Evolutionary conservation across 2,113 vertebrate genomes (phyloP).

Genomic region (Indicator maculatus): DNA sequence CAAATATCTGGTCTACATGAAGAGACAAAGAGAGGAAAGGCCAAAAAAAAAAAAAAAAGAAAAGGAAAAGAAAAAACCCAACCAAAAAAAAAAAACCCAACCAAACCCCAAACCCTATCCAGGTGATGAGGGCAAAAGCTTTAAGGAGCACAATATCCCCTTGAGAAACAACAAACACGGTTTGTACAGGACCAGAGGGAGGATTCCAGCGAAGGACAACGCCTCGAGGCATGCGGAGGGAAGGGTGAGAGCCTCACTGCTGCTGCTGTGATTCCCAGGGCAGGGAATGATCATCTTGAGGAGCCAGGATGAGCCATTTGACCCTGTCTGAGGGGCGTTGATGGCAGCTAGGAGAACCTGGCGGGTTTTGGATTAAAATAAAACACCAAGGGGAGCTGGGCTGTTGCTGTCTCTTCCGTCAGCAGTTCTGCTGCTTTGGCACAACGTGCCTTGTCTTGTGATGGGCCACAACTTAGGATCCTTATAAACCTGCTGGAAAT

Average conservation of each 20-base stretch:
- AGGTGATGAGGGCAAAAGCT: slow-evolving; percentile 72
- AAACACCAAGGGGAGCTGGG: not conserved
- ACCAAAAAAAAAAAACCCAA: too few relatives aligned
- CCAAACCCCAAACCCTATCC: not conserved
- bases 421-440: not conserved
- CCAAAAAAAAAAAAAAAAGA: slow-evolving; percentile 63
- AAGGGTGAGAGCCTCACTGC: slow-evolving; percentile 7
- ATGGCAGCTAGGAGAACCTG: not conserved
- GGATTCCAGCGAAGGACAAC: slow-evolving; percentile 30
- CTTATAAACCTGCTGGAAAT: not conserved
- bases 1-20: slow-evolving; percentile 82
- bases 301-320: not conserved
- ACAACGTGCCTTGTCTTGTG: not conserved
- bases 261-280: not conserved
- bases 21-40: slow-evolving; percentile 80
- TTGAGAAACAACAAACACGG: slow-evolving; percentile 33
- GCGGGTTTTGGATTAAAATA: not conserved
- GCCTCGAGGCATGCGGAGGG: slow-evolving; percentile 39
- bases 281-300: not conserved
- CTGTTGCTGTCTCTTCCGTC: not conserved
- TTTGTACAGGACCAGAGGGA: slow-evolving; percentile 34
- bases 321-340: not conserved
- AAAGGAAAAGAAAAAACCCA: too few relatives aligned
- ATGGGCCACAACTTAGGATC: not conserved
- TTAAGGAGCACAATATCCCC: slow-evolving; percentile 60